Conservation (phyloP, 2,113 vertebrate genomes). For the Tachysurus fulvidraco region DNA sequence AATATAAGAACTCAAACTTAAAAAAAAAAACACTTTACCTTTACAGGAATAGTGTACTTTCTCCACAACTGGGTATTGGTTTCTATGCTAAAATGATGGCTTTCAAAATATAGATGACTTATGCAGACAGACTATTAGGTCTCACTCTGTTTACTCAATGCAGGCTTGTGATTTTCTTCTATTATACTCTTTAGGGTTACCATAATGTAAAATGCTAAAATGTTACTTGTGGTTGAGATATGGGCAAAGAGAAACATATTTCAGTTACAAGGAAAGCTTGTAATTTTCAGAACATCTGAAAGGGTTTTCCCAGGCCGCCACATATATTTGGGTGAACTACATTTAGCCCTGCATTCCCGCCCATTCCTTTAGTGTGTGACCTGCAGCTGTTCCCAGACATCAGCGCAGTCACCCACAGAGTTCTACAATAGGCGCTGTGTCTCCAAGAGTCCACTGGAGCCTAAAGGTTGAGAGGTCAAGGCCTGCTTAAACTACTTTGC, state of each 20-base stretch:
- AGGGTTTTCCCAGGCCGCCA: constrained; percentile 1
- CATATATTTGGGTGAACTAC: constrained; percentile 22
- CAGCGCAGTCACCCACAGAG: constrained; percentile 34
- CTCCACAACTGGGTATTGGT: background rate
- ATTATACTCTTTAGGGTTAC: background rate
- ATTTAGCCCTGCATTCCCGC: constrained; percentile 1
- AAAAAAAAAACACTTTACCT: no score
- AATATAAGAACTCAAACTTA: no score
- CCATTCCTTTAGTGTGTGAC: constrained; percentile 17
- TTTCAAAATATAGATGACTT: background rate
- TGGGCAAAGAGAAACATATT: constrained; percentile 3
- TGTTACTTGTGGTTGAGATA: background rate
- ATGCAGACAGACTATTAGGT: background rate
- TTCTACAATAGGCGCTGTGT: constrained; percentile 33
- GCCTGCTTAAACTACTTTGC: constrained; percentile 23
- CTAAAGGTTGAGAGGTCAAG: constrained; percentile 30
- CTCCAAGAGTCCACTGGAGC: background rate
- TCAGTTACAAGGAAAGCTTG: constrained; percentile 6
- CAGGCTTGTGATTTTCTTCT: background rate
- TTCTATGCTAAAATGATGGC: background rate
- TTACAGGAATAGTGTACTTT: no score
- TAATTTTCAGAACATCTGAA: constrained; percentile 23
- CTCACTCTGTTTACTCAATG: background rate
- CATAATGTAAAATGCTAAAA: constrained; percentile 6
- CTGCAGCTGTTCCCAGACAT: constrained; percentile 53